A percentile compares a stretch with the other conserved stretches of the same genome.
phyloP scores from a whole-genome alignment of 2,888 invertebrate species.

The Belgica antarctica region DNA sequence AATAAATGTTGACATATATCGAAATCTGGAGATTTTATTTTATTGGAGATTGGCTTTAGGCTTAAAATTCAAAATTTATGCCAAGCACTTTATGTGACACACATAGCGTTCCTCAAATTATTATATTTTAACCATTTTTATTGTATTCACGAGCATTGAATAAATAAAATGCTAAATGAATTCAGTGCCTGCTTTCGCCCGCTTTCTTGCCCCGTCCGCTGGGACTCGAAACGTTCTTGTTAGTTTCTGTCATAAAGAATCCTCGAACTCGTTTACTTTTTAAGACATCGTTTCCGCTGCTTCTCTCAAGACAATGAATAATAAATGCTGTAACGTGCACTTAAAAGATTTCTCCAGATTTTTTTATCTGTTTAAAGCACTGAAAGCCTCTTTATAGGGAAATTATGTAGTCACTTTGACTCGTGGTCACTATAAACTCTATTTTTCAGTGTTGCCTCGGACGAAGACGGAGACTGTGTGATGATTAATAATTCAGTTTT shows the following conservation, averaged over 20 bases:
- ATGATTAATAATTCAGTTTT: slow-evolving; percentile 9
- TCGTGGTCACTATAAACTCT: slow-evolving; percentile 1
- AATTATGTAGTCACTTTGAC: slow-evolving; percentile 21
- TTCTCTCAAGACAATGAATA: slow-evolving; percentile 41
- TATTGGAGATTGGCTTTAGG: slow-evolving; percentile 10
- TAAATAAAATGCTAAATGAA: slow-evolving; percentile 21
- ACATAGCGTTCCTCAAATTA: slow-evolving; percentile 9
- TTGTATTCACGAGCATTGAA: slow-evolving; percentile 39
- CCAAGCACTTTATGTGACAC: too few relatives aligned
- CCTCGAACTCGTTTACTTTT: slow-evolving; percentile 24
- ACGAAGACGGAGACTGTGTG: background rate
- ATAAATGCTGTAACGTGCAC: slow-evolving; percentile 42
- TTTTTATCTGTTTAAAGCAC: slow-evolving; percentile 21
- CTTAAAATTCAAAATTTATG: slow-evolving; percentile 5
- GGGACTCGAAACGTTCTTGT: background rate
- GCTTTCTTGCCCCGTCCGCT: background rate
- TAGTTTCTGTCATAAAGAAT: slow-evolving; percentile 22
- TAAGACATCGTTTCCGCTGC: background rate
- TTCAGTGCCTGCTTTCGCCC: background rate
- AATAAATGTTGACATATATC: slow-evolving; percentile 19
- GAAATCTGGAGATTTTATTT: slow-evolving; percentile 5
- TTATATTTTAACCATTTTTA: slow-evolving; percentile 39
- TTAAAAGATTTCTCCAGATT: slow-evolving; percentile 41
- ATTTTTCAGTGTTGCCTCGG: background rate
- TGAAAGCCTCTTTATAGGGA: slow-evolving; percentile 23